Evolutionary conservation across 2,797 vertebrate genomes (phyloP).

Genomic region (Thripadectes ignobilis): DNA sequence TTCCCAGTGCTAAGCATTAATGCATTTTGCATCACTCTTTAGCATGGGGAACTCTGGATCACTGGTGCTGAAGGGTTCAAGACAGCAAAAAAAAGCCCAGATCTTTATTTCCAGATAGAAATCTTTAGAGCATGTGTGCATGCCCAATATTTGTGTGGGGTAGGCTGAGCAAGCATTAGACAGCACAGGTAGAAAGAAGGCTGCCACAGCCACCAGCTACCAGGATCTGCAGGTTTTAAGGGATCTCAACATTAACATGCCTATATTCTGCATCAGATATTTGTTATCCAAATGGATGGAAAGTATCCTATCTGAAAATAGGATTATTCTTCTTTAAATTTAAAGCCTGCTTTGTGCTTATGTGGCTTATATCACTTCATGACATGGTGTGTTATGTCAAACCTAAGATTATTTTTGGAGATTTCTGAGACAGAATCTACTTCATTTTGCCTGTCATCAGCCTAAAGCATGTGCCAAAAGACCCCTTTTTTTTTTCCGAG

Average conservation of each 20-base stretch:
- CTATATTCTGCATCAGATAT: conserved; percentile 58
- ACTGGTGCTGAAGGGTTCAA: conserved; percentile 36
- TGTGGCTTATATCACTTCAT: conserved; percentile 61
- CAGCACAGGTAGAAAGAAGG: background rate
- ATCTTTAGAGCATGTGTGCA: background rate
- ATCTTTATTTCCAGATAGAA: conserved; percentile 3
- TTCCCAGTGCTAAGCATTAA: conserved; percentile 62
- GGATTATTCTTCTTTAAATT: conserved; percentile 67
- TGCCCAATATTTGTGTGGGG: background rate
- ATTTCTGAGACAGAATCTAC: conserved; percentile 61
- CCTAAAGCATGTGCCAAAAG: conserved; percentile 59
- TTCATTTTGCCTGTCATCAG: conserved; percentile 65
- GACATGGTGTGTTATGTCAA: conserved; percentile 59
- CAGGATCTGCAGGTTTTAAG: background rate
- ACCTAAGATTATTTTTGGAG: conserved; percentile 65
- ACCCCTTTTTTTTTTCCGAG: conserved; percentile 22
- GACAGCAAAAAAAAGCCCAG: background rate
- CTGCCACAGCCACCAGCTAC: background rate
- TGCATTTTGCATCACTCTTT: conserved; percentile 57
- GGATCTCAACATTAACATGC: background rate
- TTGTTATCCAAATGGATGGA: conserved; percentile 73
- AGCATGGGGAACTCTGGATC: background rate
- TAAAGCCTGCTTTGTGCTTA: conserved; percentile 62
- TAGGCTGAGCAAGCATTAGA: background rate
- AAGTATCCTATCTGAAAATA: conserved; percentile 61